These are phyloP conservation scores for Agapostemon virescens DNA, from an alignment of 2,888 invertebrate genomes.

Conservation along the genomic window DNA sequence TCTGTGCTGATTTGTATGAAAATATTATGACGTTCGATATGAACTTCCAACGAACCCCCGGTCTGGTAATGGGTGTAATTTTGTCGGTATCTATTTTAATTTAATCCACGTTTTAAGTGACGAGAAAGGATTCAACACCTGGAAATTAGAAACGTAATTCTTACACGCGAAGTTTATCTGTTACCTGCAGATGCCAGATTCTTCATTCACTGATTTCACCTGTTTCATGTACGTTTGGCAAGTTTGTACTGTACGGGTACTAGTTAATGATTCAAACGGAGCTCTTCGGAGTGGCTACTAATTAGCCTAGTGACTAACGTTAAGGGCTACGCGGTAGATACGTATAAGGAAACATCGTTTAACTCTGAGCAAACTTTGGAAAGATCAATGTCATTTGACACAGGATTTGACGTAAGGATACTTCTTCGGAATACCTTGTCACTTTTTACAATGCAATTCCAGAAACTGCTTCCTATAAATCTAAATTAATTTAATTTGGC, in stretches of 20 bases:
- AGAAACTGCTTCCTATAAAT: neutral
- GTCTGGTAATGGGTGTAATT: neutral
- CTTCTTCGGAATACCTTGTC: neutral
- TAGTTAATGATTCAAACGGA: neutral
- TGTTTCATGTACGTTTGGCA: neutral
- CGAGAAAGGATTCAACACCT: neutral
- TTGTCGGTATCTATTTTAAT: neutral
- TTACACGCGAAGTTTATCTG: neutral
- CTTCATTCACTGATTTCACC: neutral
- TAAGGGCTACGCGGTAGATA: neutral
- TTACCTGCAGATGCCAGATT: neutral
- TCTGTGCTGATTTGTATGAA: neutral
- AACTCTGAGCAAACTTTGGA: neutral
- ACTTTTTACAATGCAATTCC: no score
- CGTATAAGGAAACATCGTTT: neutral
- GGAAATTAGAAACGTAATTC: neutral
- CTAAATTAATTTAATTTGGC: neutral
- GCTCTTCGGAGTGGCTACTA: neutral
- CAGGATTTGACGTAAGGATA: neutral
- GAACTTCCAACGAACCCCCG: neutral
- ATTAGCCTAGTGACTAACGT: neutral
- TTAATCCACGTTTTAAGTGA: no score
- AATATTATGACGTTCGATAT: neutral
- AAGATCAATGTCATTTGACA: neutral
- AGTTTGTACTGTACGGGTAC: neutral